A percentile compares a stretch with the other conserved stretches of the same genome.
Evolutionary conservation across 2,113 vertebrate species (phyloP).

Genomic region (Nannospalax galili): DNA sequence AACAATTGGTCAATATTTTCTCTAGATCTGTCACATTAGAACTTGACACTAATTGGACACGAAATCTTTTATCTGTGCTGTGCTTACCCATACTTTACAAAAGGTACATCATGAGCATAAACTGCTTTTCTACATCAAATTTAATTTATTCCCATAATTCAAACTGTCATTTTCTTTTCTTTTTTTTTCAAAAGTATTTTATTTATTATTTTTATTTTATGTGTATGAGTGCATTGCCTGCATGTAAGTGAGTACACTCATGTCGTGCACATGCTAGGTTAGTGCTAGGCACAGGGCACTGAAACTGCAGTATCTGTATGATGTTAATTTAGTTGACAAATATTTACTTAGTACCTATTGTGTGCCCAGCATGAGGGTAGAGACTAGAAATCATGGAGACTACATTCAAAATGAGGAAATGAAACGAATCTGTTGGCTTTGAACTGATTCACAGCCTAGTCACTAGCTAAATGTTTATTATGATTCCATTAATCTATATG

Average conservation of each 20-base stretch:
- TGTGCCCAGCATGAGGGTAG: background rate
- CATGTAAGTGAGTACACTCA: too few species aligned
- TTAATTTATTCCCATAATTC: background rate
- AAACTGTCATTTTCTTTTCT: background rate
- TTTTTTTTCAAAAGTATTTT: too few species aligned
- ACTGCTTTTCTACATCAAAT: background rate
- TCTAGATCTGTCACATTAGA: background rate
- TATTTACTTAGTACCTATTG: background rate
- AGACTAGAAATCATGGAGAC: background rate
- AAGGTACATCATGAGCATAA: background rate
- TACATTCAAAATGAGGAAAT: background rate
- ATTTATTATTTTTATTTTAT: too few species aligned
- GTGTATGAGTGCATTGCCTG: too few species aligned
- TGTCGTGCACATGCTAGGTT: background rate
- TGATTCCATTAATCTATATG: background rate
- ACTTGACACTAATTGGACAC: background rate
- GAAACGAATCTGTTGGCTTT: background rate
- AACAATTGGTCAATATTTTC: background rate
- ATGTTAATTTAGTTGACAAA: background rate
- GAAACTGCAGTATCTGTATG: background rate
- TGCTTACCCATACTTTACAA: background rate
- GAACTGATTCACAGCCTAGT: background rate
- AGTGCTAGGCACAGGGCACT: fast-evolving
- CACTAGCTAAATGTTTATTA: background rate
- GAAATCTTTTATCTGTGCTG: background rate